A percentile compares a stretch with the other conserved stretches of the same genome.
phyloP scores from a whole-genome alignment of 2,888 invertebrate species.

The Sphaeridia pumilis region DNA sequence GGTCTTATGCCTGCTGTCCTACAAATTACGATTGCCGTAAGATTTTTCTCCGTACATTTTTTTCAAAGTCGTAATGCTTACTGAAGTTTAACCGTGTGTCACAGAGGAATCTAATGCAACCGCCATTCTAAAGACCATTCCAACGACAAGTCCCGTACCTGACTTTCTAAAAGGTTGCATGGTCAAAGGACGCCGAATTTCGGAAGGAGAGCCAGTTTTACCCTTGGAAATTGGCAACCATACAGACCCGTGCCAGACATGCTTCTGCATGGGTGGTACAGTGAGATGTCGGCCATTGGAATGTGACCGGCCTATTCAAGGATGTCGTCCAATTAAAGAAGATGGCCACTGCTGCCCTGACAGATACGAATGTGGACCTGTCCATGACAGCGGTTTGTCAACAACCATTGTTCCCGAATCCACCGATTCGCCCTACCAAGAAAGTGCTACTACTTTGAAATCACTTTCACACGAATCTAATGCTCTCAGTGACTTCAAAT shows the following conservation, averaged over 20 bases:
- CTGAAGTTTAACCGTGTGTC: slow-evolving; percentile 1
- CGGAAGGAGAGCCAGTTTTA: slow-evolving; percentile 60
- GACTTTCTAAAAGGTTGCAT: slow-evolving; percentile 49
- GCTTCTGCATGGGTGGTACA: slow-evolving; percentile 67
- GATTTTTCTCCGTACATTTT: slow-evolving; percentile 17
- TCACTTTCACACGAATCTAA: too few relatives aligned
- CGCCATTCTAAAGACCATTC: slow-evolving; percentile 28
- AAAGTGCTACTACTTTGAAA: too few relatives aligned
- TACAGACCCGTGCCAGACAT: slow-evolving; percentile 53
- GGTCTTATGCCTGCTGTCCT: slow-evolving; percentile 63
- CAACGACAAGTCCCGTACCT: slow-evolving; percentile 30
- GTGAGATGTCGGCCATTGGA: slow-evolving; percentile 62
- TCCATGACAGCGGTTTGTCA: not conserved
- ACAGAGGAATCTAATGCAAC: slow-evolving; percentile 30
- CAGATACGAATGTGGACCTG: slow-evolving; percentile 55
- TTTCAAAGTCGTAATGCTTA: not conserved
- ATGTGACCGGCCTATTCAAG: slow-evolving; percentile 61
- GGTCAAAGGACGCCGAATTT: slow-evolving; percentile 49
- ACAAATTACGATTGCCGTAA: slow-evolving; percentile 60
- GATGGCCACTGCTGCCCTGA: slow-evolving; percentile 72
- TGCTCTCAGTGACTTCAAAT: too few relatives aligned
- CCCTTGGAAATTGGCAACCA: slow-evolving; percentile 18
- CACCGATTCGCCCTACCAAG: too few relatives aligned
- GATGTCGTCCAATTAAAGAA: slow-evolving; percentile 62
- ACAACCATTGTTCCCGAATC: too few relatives aligned